These are phyloP conservation scores for Eristalinus sepulchralis DNA, from an alignment of 2,888 invertebrate species.

Conservation along the genomic window DNA sequence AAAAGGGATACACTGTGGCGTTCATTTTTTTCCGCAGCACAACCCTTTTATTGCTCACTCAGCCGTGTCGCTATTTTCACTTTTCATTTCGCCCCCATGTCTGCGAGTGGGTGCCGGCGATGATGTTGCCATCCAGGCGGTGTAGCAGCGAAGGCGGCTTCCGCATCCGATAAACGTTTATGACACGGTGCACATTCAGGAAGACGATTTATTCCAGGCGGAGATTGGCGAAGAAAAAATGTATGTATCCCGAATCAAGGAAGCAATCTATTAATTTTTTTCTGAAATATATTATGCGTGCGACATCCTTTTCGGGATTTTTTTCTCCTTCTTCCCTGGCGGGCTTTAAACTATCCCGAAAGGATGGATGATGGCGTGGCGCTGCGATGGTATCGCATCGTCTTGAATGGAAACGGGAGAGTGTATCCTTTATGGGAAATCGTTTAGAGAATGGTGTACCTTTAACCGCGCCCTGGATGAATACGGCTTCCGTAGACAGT, in stretches of 20 bases:
- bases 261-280: slow-evolving; percentile 70
- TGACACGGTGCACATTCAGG: slow-evolving; percentile 72
- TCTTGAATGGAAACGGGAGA: slow-evolving; percentile 46
- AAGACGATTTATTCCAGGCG: slow-evolving; percentile 67
- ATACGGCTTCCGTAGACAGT: slow-evolving; percentile 63
- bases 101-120: slow-evolving; percentile 7
- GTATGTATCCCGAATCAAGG: slow-evolving; percentile 60
- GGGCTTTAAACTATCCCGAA: slow-evolving; percentile 49
- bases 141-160: slow-evolving; percentile 50
- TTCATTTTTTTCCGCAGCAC: slow-evolving; percentile 38
- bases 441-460: slow-evolving; percentile 69
- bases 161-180: slow-evolving; percentile 71
- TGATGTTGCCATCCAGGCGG: slow-evolving; percentile 17
- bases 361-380: slow-evolving; percentile 13
- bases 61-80: slow-evolving; percentile 67
- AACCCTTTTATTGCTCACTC: slow-evolving; percentile 71
- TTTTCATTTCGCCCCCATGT: slow-evolving; percentile 55
- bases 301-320: slow-evolving; percentile 58
- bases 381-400: slow-evolving; percentile 36
- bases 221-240: slow-evolving; percentile 35
- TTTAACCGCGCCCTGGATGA: slow-evolving; percentile 69
- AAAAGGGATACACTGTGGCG: slow-evolving; percentile 30
- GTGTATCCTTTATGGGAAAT: slow-evolving; percentile 68
- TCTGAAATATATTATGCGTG: slow-evolving; percentile 68
- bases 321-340: slow-evolving; percentile 1